These are phyloP conservation scores for Drosophila nigrodunni DNA, from an alignment of 1,140 invertebrate genomes.

Conservation along the genomic window DNA sequence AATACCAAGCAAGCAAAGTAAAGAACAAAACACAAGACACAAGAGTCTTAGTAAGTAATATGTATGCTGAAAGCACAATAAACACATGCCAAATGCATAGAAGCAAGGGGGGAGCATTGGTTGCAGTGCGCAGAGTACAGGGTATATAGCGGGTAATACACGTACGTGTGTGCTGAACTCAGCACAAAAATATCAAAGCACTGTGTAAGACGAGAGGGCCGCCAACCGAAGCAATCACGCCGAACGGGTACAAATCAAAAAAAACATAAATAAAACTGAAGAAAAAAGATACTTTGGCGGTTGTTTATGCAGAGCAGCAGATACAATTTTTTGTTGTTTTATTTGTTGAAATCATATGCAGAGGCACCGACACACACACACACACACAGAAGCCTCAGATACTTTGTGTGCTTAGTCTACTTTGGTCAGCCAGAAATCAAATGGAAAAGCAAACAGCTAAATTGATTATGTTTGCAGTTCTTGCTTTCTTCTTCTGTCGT, in stretches of 20 bases:
- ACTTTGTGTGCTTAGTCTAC: constrained; percentile 33
- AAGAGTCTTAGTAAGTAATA: constrained; percentile 75
- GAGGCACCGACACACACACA: constrained; percentile 34
- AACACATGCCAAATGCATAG: constrained; percentile 31
- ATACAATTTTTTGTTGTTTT: constrained; percentile 31
- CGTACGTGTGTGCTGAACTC: constrained; percentile 24
- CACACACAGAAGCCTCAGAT: constrained; percentile 7
- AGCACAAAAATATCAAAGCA: constrained; percentile 21
- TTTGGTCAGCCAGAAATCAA: constrained; percentile 69
- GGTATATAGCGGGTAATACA: constrained; percentile 16
- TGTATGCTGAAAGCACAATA: constrained; percentile 70
- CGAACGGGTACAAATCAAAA: constrained; percentile 46
- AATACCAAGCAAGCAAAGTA: constrained; percentile 36
- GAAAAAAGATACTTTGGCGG: constrained; percentile 64
- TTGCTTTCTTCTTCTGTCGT: constrained; percentile 5
- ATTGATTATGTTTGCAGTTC: constrained; percentile 67
- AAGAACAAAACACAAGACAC: constrained; percentile 51
- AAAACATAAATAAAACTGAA: constrained; percentile 13
- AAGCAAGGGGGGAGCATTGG: not conserved
- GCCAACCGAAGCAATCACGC: constrained; percentile 75
- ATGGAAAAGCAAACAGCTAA: constrained; percentile 66
- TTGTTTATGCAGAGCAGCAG: constrained; percentile 74
- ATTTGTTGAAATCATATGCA: constrained; percentile 35
- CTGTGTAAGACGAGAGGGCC: constrained; percentile 45
- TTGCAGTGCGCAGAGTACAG: not conserved